Evolutionary conservation across 30 jellyfish, hydroid and myxozoan genomes (phyloP).

Genomic region (Aurelia aurita): DNA sequence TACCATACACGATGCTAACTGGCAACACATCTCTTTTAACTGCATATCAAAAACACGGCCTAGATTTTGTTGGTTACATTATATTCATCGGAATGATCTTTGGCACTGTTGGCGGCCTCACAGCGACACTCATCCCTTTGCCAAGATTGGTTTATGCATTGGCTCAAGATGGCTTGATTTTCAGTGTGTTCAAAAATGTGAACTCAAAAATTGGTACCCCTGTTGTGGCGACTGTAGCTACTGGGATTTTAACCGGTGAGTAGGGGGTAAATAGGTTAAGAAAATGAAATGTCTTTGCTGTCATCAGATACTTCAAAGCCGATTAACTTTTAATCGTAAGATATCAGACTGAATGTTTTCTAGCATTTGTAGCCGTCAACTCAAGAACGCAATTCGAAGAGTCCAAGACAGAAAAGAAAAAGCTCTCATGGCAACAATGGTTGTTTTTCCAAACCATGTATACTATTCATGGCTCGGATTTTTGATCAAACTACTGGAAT

Average conservation of each 20-base stretch:
- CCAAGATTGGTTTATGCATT: conserved; percentile 60
- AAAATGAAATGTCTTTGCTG: no score
- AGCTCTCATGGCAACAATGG: no score
- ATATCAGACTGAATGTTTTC: no score
- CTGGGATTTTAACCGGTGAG: conserved; percentile 55
- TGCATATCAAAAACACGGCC: conserved; percentile 49
- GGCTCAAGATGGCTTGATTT: conserved; percentile 59
- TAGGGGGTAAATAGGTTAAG: no score
- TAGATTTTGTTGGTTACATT: conserved; percentile 16
- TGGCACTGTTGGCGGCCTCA: conserved; percentile 45
- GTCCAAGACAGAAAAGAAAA: no score
- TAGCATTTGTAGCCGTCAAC: no score
- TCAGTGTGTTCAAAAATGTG: conserved; percentile 18
- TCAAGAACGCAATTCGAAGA: no score
- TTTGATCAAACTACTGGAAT: no score
- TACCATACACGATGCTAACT: conserved; percentile 53
- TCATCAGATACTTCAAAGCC: no score
- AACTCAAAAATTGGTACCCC: conserved; percentile 26
- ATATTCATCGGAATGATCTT: conserved; percentile 33
- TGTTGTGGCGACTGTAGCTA: conserved; percentile 17
- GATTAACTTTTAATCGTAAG: no score
- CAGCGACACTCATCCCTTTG: conserved; percentile 58
- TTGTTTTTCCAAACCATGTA: no score
- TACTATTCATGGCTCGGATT: no score
- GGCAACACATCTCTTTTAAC: conserved; percentile 31